A percentile compares a stretch with the other conserved stretches of the same genome.
Evolutionary conservation across 2,888 invertebrate genomes (phyloP).

Genomic region (Amiota minor): DNA sequence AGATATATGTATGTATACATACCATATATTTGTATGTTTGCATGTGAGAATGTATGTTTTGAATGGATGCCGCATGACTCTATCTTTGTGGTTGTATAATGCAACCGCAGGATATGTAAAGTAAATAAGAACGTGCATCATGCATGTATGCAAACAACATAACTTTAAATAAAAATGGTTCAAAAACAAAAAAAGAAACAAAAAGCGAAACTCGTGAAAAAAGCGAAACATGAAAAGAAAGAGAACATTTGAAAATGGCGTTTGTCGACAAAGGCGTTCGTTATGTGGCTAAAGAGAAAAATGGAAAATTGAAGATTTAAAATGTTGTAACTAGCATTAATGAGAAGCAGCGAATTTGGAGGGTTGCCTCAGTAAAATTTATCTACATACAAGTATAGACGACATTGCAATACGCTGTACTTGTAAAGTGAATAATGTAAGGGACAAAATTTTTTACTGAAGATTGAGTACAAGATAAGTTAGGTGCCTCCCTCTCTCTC

Average conservation of each 20-base stretch:
- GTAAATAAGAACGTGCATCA: slow-evolving; percentile 16
- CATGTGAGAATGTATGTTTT: too few relatives aligned
- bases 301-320: neutral
- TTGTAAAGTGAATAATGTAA: neutral
- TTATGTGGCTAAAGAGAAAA: neutral
- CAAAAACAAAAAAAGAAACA: slow-evolving; percentile 3
- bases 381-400: neutral
- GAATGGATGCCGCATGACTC: neutral
- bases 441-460: neutral
- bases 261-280: neutral
- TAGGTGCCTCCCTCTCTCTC: too few relatives aligned
- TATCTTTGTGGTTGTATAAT: slow-evolving; percentile 13
- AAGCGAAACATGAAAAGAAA: neutral
- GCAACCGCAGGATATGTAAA: slow-evolving; percentile 29
- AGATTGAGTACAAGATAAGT: too few relatives aligned
- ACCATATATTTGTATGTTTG: too few relatives aligned
- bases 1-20: too few relatives aligned
- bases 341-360: too few relatives aligned
- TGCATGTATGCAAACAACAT: slow-evolving; percentile 10
- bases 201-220: neutral
- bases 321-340: too few relatives aligned
- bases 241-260: slow-evolving; percentile 5
- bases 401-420: neutral
- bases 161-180: too few relatives aligned
- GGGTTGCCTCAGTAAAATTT: neutral